Conservation (phyloP, 2,888 invertebrate genomes). For the Drosophila kuntzei region DNA sequence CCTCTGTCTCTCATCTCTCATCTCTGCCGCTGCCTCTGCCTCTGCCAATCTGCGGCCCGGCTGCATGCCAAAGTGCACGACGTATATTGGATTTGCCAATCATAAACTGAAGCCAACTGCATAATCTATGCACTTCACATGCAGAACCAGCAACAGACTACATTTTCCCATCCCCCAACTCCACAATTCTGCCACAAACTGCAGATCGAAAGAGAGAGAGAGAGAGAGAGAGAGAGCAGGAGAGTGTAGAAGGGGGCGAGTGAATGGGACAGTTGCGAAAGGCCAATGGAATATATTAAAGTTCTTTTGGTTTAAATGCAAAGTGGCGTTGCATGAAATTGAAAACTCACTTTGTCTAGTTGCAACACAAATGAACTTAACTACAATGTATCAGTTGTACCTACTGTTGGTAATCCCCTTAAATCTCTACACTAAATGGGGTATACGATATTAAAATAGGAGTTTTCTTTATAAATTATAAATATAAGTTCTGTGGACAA, state of each 20-base stretch:
- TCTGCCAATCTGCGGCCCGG: constrained; percentile 71
- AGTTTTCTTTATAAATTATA: too few species aligned
- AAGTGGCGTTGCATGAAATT: constrained; percentile 63
- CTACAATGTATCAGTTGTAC: constrained; percentile 2
- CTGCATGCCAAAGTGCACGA: constrained; percentile 76
- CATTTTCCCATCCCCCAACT: constrained; percentile 1
- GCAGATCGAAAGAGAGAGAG: constrained; percentile 4
- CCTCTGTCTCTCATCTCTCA: background rate
- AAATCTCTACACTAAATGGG: background rate
- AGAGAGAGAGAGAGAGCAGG: constrained; percentile 9
- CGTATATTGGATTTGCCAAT: constrained; percentile 80
- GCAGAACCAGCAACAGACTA: constrained; percentile 45
- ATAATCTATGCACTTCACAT: constrained; percentile 78
- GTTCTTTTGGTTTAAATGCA: constrained; percentile 55
- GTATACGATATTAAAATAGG: too few species aligned
- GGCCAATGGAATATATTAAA: constrained; percentile 62
- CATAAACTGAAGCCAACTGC: constrained; percentile 82
- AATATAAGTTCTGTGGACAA: too few species aligned
- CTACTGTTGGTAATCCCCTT: too few species aligned
- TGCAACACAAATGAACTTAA: constrained; percentile 28
- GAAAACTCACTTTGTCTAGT: constrained; percentile 47
- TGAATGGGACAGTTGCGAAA: constrained; percentile 28
- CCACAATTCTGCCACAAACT: constrained; percentile 1
- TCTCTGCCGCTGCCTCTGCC: background rate
- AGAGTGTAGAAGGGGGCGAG: background rate